Evolutionary conservation across 2,113 vertebrate genomes (phyloP).

Genomic region (Mionectes macconnelli): DNA sequence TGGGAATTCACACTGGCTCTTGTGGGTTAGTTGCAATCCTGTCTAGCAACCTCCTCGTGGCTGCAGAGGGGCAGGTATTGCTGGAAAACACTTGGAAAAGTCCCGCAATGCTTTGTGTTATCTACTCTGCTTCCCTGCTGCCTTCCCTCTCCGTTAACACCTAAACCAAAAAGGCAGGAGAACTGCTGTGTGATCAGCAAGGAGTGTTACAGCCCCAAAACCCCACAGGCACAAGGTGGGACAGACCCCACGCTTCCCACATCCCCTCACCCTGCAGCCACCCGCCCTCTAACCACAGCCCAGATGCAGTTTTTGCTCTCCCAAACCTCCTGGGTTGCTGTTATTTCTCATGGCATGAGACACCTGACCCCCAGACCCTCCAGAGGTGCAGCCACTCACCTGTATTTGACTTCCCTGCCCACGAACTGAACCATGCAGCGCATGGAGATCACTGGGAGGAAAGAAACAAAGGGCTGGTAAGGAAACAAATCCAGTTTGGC

Average conservation of each 20-base stretch:
- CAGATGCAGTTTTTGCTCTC: neutral
- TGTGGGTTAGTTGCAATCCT: accelerated
- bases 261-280: neutral
- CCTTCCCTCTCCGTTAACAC: neutral
- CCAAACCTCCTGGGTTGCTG: neutral
- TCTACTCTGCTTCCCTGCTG: neutral
- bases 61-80: neutral
- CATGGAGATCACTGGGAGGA: conserved; percentile 81
- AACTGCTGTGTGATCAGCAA: neutral
- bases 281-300: neutral
- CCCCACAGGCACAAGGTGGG: accelerated
- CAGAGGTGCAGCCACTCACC: conserved; percentile 68
- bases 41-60: accelerated
- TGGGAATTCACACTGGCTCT: neutral
- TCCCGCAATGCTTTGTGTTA: neutral
- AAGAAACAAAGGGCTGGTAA: conserved; percentile 12
- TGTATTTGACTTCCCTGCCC: conserved; percentile 86
- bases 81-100: neutral
- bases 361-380: neutral
- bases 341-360: accelerated
- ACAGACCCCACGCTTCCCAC: neutral
- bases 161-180: neutral
- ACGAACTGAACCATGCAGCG: conserved; percentile 92
- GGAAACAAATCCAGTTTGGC: neutral
- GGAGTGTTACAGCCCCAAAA: neutral